Base-by-base conservation (phyloP, 2,797 vertebrate species). In the Nothura maculosa region DNA sequence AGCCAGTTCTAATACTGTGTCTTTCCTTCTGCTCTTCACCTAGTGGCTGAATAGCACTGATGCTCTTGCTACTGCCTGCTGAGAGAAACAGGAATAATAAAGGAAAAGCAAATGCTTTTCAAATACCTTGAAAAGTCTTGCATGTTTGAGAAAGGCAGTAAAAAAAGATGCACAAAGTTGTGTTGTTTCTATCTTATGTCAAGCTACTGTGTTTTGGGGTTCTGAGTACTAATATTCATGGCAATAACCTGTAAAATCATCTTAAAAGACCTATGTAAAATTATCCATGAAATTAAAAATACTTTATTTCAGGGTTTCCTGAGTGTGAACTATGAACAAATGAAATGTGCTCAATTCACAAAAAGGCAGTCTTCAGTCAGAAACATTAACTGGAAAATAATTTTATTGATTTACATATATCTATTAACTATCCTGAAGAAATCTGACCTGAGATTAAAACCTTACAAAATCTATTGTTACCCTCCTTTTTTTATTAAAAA, bases 351-450 rank as follows among this genome's bases (percentile, higher is more conserved):
- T 93, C 38, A 87, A 67, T 94, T 95, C 89, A 81, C 38, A 92
- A 42, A 92, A 94, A 68, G 68, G 38, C 18, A 24, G 83, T 77
- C 81, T 94, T 76, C 60, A 36, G 43, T 80, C 40, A 76, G 61
- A 92, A 87, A 60, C 93, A 43, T 85, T 80, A 87, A 93, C 91
- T 96, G 85, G 21, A 92, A 91, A 83, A 43, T 85, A n/a, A 75
- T 83, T 73, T 91, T 9, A 58, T 67, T 79, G 22, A 50, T 60
- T 93, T 92, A 73, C 40, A 92, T 34, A 43, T 80, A 62, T n/a
- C 91, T 89, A 32, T 61, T 92, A 90, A 61, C 81, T 95, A 82
- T 77, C 47, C 82, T 84, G 47, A 85, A 87, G 42, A 68, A 96
- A 85, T 81, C 38, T 67, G 61, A 60, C 42, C 74, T 95, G 70